Conservation (phyloP, 2,113 vertebrate genomes). For the Microtus montanus region DNA sequence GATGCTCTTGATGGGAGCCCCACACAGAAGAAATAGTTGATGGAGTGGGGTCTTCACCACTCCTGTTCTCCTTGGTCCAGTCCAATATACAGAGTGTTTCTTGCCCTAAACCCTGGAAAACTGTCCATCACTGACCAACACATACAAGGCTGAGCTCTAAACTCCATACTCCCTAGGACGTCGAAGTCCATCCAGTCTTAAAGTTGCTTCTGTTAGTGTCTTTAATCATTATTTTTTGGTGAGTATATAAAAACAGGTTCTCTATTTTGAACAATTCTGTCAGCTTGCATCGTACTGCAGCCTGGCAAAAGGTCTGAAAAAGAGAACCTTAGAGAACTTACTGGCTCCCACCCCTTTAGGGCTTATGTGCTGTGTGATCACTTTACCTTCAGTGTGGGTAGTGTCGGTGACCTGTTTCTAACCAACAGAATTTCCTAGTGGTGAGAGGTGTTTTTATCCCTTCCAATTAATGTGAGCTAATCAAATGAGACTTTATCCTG, state of each 20-base stretch:
- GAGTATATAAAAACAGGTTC: neutral
- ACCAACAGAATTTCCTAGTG: neutral
- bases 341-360: neutral
- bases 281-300: accelerated
- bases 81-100: neutral
- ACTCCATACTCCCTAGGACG: neutral
- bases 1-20: neutral
- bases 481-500: neutral
- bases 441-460: neutral
- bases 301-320: neutral
- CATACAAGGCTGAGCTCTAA: neutral
- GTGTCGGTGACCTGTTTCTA: neutral
- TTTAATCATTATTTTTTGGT: neutral
- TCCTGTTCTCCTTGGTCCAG: neutral
- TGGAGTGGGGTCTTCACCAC: neutral
- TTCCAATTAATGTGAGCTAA: neutral
- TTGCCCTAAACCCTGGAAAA: neutral
- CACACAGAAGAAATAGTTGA: neutral
- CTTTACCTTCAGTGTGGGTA: neutral
- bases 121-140: neutral
- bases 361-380: neutral
- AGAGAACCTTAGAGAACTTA: neutral
- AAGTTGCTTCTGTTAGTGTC: neutral
- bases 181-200: neutral
- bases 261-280: neutral